Evolutionary conservation across 2,797 vertebrate genomes (phyloP), one percentile per base, ranked within the genome.

Genomic region (Ctenopoma kingsleyae): DNA sequence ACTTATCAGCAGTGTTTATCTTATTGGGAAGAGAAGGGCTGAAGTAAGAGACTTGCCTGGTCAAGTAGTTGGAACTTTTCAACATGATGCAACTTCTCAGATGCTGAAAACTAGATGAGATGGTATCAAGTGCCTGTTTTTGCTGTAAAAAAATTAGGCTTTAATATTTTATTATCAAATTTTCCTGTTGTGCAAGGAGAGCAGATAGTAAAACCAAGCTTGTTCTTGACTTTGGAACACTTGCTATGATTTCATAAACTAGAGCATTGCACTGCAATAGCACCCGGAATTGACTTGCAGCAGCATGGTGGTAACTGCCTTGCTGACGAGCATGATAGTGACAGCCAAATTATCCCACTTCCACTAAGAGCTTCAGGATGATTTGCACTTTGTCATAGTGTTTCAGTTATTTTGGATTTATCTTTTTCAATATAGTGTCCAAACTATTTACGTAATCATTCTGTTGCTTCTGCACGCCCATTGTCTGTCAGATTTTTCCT

Each of bases 1-100:
- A 38, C 41, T 27, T 61, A 50, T 54, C 20, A 51, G 5, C 47
- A 5, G 43, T 72, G 74, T 61, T 67, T 40, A 40, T 54, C 59
- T 54, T 64, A 38, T 2, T 19, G 22, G 10, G 54, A 71, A 30
- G 3, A 62, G 52, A 51, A 41, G 16, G 61, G n/a, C 38, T 52
- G 19, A 77, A 67, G 41, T 44, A 20, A 70, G 36, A 73, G 59
- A 74, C 82, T 72, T 87, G 88, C 19, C 86, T 60, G 61, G 52
- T 85, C 84, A 84, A 32, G 88, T 85, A 48, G 49, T 40, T 53
- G 35, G 23, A 80, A 66, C 43, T 57, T 65, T 66, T 59, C 16
- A 53, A 40, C 59, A 41, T 81, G 58, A 78, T 56, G 66, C 50
- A 83, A 74, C 81, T 59, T 60, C 51, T 62, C 15, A 49, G 22